Conservation (phyloP, 2,113 vertebrate species). For the Isichthys henryi region DNA sequence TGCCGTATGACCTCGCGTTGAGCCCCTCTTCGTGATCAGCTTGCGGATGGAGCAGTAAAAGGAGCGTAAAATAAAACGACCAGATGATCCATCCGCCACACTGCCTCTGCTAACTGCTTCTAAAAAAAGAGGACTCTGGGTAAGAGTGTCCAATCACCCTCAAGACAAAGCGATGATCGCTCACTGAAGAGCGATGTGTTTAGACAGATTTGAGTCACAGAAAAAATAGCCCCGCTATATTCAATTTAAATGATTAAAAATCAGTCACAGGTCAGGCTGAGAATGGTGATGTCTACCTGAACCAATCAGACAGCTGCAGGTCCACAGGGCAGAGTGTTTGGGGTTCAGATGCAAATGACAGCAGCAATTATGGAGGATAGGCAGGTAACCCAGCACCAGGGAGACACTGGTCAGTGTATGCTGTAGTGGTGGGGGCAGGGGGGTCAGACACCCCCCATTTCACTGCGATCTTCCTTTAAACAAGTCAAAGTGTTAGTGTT, state of each 20-base stretch:
- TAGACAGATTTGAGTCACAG: background rate
- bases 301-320: background rate
- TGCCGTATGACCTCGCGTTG: background rate
- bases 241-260: background rate
- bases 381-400: background rate
- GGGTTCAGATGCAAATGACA: constrained; percentile 18
- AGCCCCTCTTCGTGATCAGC: background rate
- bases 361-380: background rate
- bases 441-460: background rate
- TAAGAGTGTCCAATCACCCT: background rate
- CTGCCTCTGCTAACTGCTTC: background rate
- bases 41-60: background rate
- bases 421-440: background rate
- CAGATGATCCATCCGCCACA: background rate
- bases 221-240: background rate
- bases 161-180: background rate
- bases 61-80: background rate
- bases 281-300: background rate
- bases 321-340: background rate
- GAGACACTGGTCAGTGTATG: background rate
- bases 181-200: background rate
- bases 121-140: background rate
- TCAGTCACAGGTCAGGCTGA: background rate
- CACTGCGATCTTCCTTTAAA: background rate
- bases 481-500: background rate